Percentiles rank a stretch among this genome's conserved stretches.
phyloP scores from a whole-genome alignment of 2,113 vertebrate species.

The Nannospalax galili region DNA sequence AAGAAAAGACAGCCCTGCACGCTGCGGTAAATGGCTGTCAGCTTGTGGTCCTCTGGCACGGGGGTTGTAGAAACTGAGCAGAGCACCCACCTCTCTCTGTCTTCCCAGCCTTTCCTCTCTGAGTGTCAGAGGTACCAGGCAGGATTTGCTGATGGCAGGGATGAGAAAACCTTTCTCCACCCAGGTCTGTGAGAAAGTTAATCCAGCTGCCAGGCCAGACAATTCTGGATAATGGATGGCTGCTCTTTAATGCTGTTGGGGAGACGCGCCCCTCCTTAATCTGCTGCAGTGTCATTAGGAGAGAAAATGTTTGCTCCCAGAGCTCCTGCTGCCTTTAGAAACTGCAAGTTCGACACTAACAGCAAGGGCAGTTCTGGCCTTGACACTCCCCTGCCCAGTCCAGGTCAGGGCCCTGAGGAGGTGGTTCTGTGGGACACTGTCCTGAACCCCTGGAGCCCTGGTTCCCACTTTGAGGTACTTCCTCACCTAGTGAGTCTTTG shows the following conservation, averaged over 20 bases:
- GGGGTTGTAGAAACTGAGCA: background rate
- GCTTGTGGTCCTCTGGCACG: background rate
- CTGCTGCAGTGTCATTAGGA: slow-evolving; percentile 69
- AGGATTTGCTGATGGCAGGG: background rate
- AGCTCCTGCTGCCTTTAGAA: slow-evolving; percentile 55
- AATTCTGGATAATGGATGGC: slow-evolving; percentile 56
- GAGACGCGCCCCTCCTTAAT: slow-evolving; percentile 70
- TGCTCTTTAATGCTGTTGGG: slow-evolving; percentile 44
- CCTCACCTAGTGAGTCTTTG: background rate
- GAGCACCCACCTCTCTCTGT: background rate
- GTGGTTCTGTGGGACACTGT: background rate
- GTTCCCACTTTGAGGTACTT: background rate
- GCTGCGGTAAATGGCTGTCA: background rate
- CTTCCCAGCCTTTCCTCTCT: background rate
- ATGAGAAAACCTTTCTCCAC: accelerated
- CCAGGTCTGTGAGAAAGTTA: slow-evolving; percentile 2
- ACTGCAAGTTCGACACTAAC: slow-evolving; percentile 38
- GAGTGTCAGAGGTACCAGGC: background rate
- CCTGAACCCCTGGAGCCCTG: background rate
- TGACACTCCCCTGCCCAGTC: slow-evolving; percentile 10
- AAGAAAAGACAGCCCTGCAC: accelerated
- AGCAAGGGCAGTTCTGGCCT: background rate
- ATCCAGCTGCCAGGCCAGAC: background rate
- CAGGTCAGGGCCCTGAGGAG: background rate
- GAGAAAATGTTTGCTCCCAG: slow-evolving; percentile 76